Conservation (phyloP, 2,888 invertebrate genomes). For the Drosophila rubida region DNA sequence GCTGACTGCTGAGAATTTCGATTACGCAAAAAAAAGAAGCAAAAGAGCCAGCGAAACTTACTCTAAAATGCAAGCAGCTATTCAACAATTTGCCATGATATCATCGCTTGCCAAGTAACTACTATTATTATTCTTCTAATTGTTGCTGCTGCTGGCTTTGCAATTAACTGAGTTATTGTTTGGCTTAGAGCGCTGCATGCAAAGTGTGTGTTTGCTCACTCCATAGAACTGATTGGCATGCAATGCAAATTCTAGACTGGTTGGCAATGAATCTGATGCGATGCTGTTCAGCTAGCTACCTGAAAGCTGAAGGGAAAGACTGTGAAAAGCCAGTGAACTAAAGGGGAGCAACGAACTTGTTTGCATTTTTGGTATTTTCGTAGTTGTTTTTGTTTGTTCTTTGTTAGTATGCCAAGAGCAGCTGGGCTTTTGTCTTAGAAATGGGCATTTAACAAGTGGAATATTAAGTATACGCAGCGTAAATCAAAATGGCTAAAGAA, state of each 20-base stretch:
- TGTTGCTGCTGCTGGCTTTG: constrained; percentile 19
- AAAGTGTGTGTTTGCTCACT: constrained; percentile 32
- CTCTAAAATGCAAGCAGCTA: constrained; percentile 28
- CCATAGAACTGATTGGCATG: constrained; percentile 41
- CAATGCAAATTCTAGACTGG: constrained; percentile 49
- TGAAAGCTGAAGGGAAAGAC: not conserved
- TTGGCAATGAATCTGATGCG: constrained; percentile 34
- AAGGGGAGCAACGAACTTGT: constrained; percentile 66
- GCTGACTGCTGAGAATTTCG: constrained; percentile 60
- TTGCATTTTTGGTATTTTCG: constrained; percentile 20
- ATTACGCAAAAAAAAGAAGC: constrained; percentile 33
- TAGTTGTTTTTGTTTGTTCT: constrained; percentile 11
- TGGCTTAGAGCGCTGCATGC: constrained; percentile 42
- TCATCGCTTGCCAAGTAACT: constrained; percentile 35
- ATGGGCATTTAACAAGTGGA: constrained; percentile 57
- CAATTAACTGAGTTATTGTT: constrained; percentile 64
- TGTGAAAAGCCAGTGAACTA: constrained; percentile 7
- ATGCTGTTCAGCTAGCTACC: not conserved
- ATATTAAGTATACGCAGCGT: constrained; percentile 46
- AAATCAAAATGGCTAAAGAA: constrained; percentile 6
- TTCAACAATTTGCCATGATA: constrained; percentile 47
- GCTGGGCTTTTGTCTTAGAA: constrained; percentile 31
- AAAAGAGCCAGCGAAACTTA: constrained; percentile 13
- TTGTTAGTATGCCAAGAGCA: constrained; percentile 50
- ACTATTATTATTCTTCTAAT: constrained; percentile 20